phyloP scores from a whole-genome alignment of 2,888 invertebrate species.

The Mamestra brassicae region DNA sequence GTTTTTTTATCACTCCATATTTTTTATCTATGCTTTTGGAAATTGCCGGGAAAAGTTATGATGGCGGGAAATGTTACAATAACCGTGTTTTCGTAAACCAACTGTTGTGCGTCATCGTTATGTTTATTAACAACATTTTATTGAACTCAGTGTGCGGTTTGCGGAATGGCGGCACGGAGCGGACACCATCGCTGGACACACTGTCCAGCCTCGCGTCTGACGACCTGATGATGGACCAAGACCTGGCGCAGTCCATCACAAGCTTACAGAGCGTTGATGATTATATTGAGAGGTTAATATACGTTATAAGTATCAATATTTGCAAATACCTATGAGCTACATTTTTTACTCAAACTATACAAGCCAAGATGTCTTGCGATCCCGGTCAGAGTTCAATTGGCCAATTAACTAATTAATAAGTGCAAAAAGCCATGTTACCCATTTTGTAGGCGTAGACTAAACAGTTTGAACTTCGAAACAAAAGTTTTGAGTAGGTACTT shows the following conservation, averaged over 20 bases:
- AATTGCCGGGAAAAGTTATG: constrained; percentile 14
- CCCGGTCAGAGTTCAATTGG: constrained; percentile 9
- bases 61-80: no score
- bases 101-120: background rate
- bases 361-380: background rate
- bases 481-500: no score
- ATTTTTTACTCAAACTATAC: background rate
- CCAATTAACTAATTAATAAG: background rate
- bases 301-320: no score
- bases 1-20: background rate
- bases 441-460: no score
- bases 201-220: constrained; percentile 97
- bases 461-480: no score
- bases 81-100: background rate
- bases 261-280: constrained; percentile 90
- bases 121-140: background rate
- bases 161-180: constrained; percentile 87
- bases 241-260: constrained; percentile 92
- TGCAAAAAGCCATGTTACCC: no score
- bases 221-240: constrained; percentile 97
- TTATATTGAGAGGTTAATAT: constrained; percentile 89
- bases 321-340: background rate
- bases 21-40: constrained; percentile 18
- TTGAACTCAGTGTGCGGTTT: constrained; percentile 73
- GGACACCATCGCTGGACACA: constrained; percentile 94